Evolutionary conservation across 2,888 invertebrate genomes (phyloP).

Genomic region (Drosophila meridiana): DNA sequence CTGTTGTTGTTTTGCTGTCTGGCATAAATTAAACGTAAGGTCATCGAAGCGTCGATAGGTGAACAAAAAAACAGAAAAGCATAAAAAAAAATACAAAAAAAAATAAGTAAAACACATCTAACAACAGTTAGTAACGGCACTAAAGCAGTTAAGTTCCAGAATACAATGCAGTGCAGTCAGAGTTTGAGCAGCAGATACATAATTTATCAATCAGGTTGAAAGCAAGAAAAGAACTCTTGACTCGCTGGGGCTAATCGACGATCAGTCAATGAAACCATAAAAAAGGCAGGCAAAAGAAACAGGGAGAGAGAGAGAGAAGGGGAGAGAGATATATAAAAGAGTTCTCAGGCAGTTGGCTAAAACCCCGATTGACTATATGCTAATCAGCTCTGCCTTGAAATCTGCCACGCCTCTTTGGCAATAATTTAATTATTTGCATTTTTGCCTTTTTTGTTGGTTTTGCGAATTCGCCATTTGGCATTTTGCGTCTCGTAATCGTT

Average conservation of each 20-base stretch:
- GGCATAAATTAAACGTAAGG: conserved; percentile 75
- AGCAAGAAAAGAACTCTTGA: background rate
- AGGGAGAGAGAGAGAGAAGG: background rate
- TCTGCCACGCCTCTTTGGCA: conserved; percentile 41
- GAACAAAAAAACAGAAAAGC: conserved; percentile 25
- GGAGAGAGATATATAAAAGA: background rate
- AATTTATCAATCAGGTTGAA: conserved; percentile 35
- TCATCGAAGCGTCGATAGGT: conserved; percentile 63
- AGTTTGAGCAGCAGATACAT: conserved; percentile 4
- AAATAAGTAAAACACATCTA: conserved; percentile 44
- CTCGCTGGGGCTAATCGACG: conserved; percentile 23
- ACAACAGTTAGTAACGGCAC: conserved; percentile 74
- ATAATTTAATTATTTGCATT: conserved; percentile 59
- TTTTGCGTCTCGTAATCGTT: conserved; percentile 23
- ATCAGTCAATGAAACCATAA: conserved; percentile 40
- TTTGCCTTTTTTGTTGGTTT: background rate
- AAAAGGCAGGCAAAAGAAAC: conserved; percentile 1
- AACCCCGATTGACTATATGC: conserved; percentile 36
- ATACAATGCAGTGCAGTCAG: conserved; percentile 51
- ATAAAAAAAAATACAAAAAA: background rate
- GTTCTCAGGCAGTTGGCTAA: conserved; percentile 33
- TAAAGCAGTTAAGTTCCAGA: conserved; percentile 67
- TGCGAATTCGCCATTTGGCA: conserved; percentile 32
- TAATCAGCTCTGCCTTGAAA: conserved; percentile 36
- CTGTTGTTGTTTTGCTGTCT: conserved; percentile 30